Evolutionary conservation across 2,888 invertebrate species (phyloP), one percentile per base, ranked within the genome.

Genomic region (Dolichomitus sp.): DNA sequence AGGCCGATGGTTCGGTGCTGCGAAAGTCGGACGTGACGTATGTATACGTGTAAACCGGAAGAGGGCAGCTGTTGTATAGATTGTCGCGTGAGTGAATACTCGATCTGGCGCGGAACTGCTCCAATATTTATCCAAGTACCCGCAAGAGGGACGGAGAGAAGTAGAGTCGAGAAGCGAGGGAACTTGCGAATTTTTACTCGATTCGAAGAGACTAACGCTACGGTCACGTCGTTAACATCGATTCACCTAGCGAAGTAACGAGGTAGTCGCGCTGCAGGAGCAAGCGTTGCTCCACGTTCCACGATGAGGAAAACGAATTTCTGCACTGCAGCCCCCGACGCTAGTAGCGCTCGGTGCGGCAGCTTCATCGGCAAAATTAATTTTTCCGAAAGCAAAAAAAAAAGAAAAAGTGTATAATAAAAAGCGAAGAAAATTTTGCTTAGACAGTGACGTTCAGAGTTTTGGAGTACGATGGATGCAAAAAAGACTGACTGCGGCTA

Each of bases 191-290:
- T 80, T 75, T 75, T 65, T 61, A 69, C 52, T 65, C 50, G 66
- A 66, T 69, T 37, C 19, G 45, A 23, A 30, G 40, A 69, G 73
- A 73, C 27, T 66, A 37, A 66, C 72, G 74, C 33, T n/a, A 76
- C 70, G 61, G 73, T 78, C 68, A 78, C 81, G 77, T 81, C 72
- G 77, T 75, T 82, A 79, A 65, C 66, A 72, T 72, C 59, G 61
- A 81, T 81, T 50, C 66, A 14, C 11, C 54, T 4, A 12, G 27
- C 9, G 19, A 30, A 40, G 37, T 57, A 52, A 50, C 61, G 19
- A 33, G 17, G 6, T 9, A 14, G 69, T 14, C 9, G 63, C 17
- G 75, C 27, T 7, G 63, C 17, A 54, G 30, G 12, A 61, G 61
- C 61, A 37, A 40, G 40, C 19, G 61, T 48, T 27, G 19, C 17